Evolutionary conservation across 2,888 invertebrate genomes (phyloP).

Genomic region (Cosmia trapezina): DNA sequence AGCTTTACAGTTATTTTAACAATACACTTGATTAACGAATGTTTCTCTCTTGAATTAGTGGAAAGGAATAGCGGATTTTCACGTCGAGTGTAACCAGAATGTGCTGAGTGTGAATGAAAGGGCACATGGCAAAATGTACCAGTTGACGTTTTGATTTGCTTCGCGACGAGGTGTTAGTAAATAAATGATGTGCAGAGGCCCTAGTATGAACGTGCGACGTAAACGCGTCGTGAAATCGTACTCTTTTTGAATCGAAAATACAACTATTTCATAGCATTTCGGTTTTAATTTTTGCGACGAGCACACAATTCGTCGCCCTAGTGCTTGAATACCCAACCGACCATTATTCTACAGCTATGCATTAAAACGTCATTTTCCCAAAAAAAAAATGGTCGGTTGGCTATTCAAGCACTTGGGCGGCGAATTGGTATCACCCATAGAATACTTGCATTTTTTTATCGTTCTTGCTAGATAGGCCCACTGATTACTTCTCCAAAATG

Average conservation of each 20-base stretch:
- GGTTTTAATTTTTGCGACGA: too few relatives aligned
- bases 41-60: conserved; percentile 36
- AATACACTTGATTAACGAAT: conserved; percentile 60
- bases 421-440: too few relatives aligned
- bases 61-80: conserved; percentile 12
- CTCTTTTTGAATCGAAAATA: neutral
- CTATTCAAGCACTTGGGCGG: too few relatives aligned
- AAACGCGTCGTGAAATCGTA: neutral
- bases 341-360: too few relatives aligned
- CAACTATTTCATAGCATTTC: neutral
- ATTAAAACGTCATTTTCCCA: too few relatives aligned
- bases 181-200: neutral
- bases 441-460: too few relatives aligned
- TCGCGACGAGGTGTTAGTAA: neutral
- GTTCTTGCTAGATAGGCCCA: too few relatives aligned
- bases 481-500: neutral
- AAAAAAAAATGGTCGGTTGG: too few relatives aligned
- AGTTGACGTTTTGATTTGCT: conserved; percentile 11
- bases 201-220: neutral
- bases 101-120: neutral
- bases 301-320: too few relatives aligned
- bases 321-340: too few relatives aligned
- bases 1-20: conserved; percentile 60
- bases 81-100: neutral
- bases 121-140: neutral